Evolutionary conservation across 2,113 vertebrate genomes (phyloP), one percentile per base, ranked within the genome.

Genomic region (Enhydra lutris): DNA sequence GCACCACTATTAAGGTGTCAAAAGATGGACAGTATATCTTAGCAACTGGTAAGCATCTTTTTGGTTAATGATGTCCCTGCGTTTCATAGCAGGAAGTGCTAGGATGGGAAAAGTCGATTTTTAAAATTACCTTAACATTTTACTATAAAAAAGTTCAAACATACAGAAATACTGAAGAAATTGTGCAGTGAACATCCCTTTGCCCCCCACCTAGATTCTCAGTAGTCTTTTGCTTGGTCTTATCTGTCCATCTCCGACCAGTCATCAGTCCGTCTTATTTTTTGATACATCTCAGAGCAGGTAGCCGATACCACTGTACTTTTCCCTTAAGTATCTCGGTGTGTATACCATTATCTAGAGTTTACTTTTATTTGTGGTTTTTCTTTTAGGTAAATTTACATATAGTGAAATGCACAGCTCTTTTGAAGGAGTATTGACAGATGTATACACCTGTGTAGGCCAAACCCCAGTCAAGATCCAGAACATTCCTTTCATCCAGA

Each of bases 1-100:
- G 99, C 98, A 99, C 99, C 80, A 99, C 99, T 71, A 99, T 99
- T 97, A 99, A 99, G 97, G 99, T 99, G 76, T 99, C 99, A 34
- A 99, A 99, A 97, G 99, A 99, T 96, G 99, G 99, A 85, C 99
- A 99, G 97, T 99, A 99, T 98, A 98, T 99, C 98, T 98, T 99
- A 98, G 99, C 99, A 97, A 98, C 99, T 95, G 99, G 99, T 99
- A 97, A 98, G 98, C 85, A 52, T 93, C 36, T 15, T 36, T 91
- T 81, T 57, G 36, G 34, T 79, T 80, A 17, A 36, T 29, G 34
- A 61, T 57, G 81, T 36, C 31, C 3, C 1, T 57, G 52, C 15
- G 7, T 74, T 93, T 80, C 1, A 11, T 81, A 90, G 14, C 47
- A 92, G 67, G 73, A 82, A 83, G 15, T 80, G 26, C 29, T 87